Percentiles rank a stretch among this genome's conserved stretches.
Conservation (phyloP, 2,888 invertebrate genomes). For the Agapetus fuscipes region DNA sequence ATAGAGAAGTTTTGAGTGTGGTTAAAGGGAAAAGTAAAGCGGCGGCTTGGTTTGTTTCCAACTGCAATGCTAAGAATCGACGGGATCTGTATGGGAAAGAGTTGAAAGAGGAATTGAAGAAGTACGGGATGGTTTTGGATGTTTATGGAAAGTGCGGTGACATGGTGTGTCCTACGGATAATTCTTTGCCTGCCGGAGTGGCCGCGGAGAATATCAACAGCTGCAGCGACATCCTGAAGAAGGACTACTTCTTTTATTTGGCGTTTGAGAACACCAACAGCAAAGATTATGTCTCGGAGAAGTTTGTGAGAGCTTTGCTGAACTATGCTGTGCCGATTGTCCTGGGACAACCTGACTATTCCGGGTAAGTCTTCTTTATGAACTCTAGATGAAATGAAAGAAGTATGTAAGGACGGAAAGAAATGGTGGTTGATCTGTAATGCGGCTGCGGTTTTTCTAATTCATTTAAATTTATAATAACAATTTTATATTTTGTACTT, state of each 20-base stretch:
- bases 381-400: no score
- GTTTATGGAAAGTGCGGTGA: constrained; percentile 32
- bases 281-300: constrained; percentile 38
- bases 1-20: no score
- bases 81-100: constrained; percentile 28
- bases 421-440: no score
- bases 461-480: no score
- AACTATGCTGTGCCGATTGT: constrained; percentile 56
- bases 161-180: constrained; percentile 27
- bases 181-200: no score
- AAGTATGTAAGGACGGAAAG: no score
- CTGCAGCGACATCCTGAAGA: constrained; percentile 28
- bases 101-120: constrained; percentile 25
- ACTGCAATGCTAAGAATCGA: constrained; percentile 28
- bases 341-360: constrained; percentile 56
- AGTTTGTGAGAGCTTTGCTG: constrained; percentile 35
- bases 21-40: constrained; percentile 28
- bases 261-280: constrained; percentile 34
- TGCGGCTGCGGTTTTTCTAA: no score
- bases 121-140: constrained; percentile 28
- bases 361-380: no score
- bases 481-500: no score
- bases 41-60: constrained; percentile 35
- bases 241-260: constrained; percentile 33
- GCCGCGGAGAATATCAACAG: constrained; percentile 8